phyloP scores from a whole-genome alignment of 2,797 vertebrate species.

The Ciconia nigra region DNA sequence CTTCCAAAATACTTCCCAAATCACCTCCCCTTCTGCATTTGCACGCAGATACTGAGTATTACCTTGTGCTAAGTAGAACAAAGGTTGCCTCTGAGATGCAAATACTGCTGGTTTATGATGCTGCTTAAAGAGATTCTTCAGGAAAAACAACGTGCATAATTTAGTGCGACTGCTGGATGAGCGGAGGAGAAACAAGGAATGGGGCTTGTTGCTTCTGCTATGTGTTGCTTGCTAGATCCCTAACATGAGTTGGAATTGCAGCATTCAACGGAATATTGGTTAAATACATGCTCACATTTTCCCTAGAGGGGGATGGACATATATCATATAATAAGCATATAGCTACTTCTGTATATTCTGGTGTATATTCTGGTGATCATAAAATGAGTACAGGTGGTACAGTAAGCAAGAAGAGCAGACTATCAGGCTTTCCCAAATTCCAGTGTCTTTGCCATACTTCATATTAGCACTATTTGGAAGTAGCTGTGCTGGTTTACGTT shows the following conservation, averaged over 20 bases:
- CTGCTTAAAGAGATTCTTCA: conserved; percentile 10
- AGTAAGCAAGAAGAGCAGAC: background rate
- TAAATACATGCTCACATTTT: background rate
- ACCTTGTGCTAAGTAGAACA: conserved; percentile 3
- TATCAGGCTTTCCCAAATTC: background rate
- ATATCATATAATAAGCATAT: background rate
- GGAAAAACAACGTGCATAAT: background rate
- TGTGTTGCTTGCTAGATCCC: background rate
- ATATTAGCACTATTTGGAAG: background rate
- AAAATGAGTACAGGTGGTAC: background rate
- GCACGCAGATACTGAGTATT: background rate
- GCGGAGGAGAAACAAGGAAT: background rate
- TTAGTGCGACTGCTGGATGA: background rate
- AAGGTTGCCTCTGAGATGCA: background rate
- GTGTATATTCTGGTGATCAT: background rate
- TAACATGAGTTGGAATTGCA: background rate
- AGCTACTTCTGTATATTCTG: too few relatives aligned
- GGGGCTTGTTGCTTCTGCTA: background rate
- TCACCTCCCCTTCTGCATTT: background rate
- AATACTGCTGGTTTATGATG: background rate
- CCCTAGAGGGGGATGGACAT: background rate
- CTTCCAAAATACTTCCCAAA: conserved; percentile 30
- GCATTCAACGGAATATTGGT: background rate
- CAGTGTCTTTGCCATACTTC: background rate
- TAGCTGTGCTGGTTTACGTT: background rate